Percentiles rank a stretch among this genome's conserved stretches.
phyloP scores from a whole-genome alignment of 2,113 vertebrate genomes.

The Protomyctophum bolini region DNA sequence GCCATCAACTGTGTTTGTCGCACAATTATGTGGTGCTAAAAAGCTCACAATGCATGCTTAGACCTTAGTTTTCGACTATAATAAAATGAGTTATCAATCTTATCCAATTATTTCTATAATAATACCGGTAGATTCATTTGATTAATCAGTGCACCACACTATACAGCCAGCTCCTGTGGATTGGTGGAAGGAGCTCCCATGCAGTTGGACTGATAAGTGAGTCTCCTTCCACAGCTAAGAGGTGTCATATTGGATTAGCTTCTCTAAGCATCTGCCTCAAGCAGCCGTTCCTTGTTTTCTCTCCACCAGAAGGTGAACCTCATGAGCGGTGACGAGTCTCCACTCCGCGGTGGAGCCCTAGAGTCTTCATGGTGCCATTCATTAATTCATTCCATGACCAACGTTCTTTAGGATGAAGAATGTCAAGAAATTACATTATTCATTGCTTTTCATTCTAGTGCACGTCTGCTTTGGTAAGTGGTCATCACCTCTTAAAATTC shows the following conservation, averaged over 20 bases:
- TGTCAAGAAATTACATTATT: slow-evolving; percentile 65
- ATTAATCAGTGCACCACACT: not conserved
- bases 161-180: slow-evolving; percentile 14
- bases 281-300: slow-evolving; percentile 60
- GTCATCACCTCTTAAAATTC: not conserved
- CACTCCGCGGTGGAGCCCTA: slow-evolving; percentile 16
- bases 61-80: too few species aligned
- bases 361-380: slow-evolving; percentile 54
- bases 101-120: too few species aligned
- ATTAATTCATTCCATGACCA: slow-evolving; percentile 20
- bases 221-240: slow-evolving; percentile 61
- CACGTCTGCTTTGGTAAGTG: slow-evolving; percentile 88
- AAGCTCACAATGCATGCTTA: too few species aligned
- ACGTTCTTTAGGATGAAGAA: slow-evolving; percentile 83
- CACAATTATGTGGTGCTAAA: too few species aligned
- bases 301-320: slow-evolving; percentile 60
- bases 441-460: slow-evolving; percentile 80
- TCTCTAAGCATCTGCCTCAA: slow-evolving; percentile 79
- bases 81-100: too few species aligned
- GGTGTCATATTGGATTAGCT: slow-evolving; percentile 90
- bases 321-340: slow-evolving; percentile 28
- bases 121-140: too few species aligned
- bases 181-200: slow-evolving; percentile 4
- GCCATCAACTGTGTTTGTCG: too few species aligned
- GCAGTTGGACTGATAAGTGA: slow-evolving; percentile 56